A percentile compares a stretch with the other conserved stretches of the same genome.
phyloP scores from a whole-genome alignment of 2,113 vertebrate species.

The Chiloscyllium plagiosum region DNA sequence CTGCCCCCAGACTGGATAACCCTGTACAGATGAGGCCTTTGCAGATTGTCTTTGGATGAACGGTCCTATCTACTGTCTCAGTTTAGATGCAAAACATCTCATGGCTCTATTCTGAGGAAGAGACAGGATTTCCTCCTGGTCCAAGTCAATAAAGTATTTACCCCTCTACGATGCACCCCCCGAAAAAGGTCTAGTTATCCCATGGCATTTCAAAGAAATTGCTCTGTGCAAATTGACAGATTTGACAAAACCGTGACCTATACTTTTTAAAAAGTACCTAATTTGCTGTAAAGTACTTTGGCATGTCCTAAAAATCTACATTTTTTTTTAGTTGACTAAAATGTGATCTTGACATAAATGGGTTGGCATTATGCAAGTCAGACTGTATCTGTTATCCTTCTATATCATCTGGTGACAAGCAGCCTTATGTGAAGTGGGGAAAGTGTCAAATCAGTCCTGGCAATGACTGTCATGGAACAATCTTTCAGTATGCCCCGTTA shows the following conservation, averaged over 20 bases:
- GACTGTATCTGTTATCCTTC: background rate
- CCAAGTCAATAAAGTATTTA: background rate
- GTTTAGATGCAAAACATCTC: background rate
- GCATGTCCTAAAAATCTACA: background rate
- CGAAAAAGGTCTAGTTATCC: background rate
- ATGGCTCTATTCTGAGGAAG: background rate
- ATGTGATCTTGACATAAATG: background rate
- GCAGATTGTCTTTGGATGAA: background rate
- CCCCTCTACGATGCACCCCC: background rate
- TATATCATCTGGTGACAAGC: background rate
- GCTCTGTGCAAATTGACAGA: background rate
- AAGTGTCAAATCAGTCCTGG: background rate
- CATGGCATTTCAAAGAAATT: background rate
- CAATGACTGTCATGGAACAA: background rate
- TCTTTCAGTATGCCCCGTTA: background rate
- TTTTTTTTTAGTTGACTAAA: background rate
- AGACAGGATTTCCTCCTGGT: background rate
- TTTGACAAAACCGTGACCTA: background rate
- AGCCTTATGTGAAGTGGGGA: background rate
- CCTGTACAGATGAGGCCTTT: background rate
- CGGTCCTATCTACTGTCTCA: background rate
- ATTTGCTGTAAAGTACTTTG: background rate
- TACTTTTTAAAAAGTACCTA: background rate
- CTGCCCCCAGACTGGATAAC: background rate
- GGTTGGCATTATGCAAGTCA: background rate